These are phyloP conservation scores for Trichopria drosophilae DNA, from an alignment of 2,888 invertebrate species.

Conservation along the genomic window DNA sequence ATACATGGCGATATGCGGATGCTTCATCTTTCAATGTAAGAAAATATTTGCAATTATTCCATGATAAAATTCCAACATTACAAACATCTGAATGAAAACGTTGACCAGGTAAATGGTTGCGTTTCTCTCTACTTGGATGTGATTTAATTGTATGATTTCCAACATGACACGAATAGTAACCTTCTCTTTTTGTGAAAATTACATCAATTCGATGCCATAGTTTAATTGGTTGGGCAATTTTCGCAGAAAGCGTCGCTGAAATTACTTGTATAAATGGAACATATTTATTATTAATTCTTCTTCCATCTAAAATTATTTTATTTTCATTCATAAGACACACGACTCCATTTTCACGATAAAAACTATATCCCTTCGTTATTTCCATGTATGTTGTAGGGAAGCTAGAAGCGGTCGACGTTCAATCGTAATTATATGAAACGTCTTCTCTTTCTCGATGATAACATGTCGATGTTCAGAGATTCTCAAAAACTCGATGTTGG, in stretches of 20 bases:
- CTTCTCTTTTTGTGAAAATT: constrained; percentile 7
- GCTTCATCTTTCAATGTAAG: constrained; percentile 27
- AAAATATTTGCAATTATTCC: constrained; percentile 24
- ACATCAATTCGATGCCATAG: constrained; percentile 25
- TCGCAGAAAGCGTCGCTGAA: constrained; percentile 9
- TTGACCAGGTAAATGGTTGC: constrained; percentile 19
- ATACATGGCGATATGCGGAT: constrained; percentile 35
- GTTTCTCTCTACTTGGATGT: no score
- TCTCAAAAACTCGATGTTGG: no score
- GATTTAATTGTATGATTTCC: constrained; percentile 24
- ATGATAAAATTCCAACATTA: no score
- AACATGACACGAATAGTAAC: constrained; percentile 20
- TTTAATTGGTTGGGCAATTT: constrained; percentile 10
- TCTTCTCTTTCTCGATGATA: no score
- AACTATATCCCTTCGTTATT: constrained; percentile 16
- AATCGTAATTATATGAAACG: no score
- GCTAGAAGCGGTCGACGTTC: constrained; percentile 15
- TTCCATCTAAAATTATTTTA: constrained; percentile 15
- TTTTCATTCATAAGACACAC: constrained; percentile 10
- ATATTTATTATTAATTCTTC: constrained; percentile 15
- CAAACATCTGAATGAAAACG: constrained; percentile 27
- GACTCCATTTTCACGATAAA: constrained; percentile 22
- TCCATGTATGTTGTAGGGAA: constrained; percentile 25
- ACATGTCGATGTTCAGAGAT: no score
- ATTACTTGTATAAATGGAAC: constrained; percentile 21